These are phyloP conservation scores for Drosophila bipectinata DNA, from an alignment of 1,140 invertebrate genomes.

Conservation along the genomic window DNA sequence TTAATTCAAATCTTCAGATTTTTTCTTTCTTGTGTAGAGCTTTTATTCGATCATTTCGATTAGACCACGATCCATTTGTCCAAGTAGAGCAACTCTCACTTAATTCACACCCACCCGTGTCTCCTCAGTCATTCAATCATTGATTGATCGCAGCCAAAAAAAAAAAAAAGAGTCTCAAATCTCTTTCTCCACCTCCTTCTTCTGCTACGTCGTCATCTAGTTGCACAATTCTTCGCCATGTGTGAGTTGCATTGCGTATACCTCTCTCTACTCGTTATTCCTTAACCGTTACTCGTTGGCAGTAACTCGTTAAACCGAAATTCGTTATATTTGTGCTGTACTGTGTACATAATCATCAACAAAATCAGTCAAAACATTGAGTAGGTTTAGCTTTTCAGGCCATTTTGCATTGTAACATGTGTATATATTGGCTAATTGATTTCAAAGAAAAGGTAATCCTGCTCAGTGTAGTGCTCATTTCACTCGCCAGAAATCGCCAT, in stretches of 20 bases:
- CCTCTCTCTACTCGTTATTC: constrained; percentile 25
- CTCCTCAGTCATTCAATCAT: constrained; percentile 10
- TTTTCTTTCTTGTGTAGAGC: constrained; percentile 55
- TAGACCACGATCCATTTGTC: constrained; percentile 38
- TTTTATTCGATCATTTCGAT: constrained; percentile 13
- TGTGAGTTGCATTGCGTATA: constrained; percentile 70
- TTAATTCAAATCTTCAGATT: neutral
- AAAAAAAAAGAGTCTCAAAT: constrained; percentile 14
- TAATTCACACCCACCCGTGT: constrained; percentile 7
- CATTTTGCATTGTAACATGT: neutral
- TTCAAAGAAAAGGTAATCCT: constrained; percentile 16
- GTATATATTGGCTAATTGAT: too few species aligned
- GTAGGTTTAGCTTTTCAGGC: neutral
- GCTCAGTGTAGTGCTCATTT: constrained; percentile 21
- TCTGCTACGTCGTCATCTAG: constrained; percentile 55
- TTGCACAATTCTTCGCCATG: constrained; percentile 79
- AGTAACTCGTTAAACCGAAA: neutral
- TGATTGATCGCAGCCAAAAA: constrained; percentile 32
- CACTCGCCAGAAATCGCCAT: neutral
- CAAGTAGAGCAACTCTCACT: constrained; percentile 43
- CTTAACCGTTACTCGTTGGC: constrained; percentile 13
- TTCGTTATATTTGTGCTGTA: constrained; percentile 6
- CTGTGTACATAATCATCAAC: neutral
- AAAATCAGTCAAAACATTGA: constrained; percentile 4
- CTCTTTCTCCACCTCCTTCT: constrained; percentile 26